phyloP scores from a whole-genome alignment of 1,140 invertebrate genomes.

The Drosophila oshimai region DNA sequence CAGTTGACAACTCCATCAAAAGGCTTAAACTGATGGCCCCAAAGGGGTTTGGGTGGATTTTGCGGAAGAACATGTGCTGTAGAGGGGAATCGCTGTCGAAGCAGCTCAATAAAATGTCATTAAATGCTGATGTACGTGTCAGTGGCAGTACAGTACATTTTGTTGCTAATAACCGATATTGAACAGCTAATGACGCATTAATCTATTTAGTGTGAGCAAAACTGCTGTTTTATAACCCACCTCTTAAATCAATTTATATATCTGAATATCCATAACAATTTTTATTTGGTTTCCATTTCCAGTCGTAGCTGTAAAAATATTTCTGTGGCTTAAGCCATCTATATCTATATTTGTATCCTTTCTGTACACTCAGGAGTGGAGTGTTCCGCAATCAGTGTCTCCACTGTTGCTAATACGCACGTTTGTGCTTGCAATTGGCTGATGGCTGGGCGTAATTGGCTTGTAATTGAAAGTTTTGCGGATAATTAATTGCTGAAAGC shows the following conservation, averaged over 20 bases:
- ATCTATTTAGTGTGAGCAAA: too few relatives aligned
- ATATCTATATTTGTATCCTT: too few relatives aligned
- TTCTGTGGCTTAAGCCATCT: too few relatives aligned
- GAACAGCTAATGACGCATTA: conserved; percentile 1
- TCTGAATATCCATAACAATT: too few relatives aligned
- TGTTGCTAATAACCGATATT: neutral
- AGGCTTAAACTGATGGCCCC: conserved; percentile 25
- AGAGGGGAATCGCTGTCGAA: conserved; percentile 16
- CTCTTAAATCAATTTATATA: too few relatives aligned
- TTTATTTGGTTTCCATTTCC: too few relatives aligned
- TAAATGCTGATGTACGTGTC: conserved; percentile 29
- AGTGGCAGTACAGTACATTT: neutral
- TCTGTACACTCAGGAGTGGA: neutral
- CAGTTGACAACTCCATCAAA: conserved; percentile 46
- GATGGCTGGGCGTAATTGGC: conserved; percentile 61
- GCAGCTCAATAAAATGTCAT: conserved; percentile 60
- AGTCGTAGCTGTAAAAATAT: too few relatives aligned
- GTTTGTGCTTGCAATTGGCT: conserved; percentile 16
- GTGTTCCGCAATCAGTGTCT: neutral
- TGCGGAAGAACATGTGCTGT: neutral
- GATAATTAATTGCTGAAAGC: conserved; percentile 76
- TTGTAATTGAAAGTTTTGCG: conserved; percentile 75
- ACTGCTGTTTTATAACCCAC: too few relatives aligned
- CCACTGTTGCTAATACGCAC: neutral
- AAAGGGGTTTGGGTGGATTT: neutral